Evolutionary conservation across 2,113 vertebrate species (phyloP).

Genomic region (Notarius quadriscutis): DNA sequence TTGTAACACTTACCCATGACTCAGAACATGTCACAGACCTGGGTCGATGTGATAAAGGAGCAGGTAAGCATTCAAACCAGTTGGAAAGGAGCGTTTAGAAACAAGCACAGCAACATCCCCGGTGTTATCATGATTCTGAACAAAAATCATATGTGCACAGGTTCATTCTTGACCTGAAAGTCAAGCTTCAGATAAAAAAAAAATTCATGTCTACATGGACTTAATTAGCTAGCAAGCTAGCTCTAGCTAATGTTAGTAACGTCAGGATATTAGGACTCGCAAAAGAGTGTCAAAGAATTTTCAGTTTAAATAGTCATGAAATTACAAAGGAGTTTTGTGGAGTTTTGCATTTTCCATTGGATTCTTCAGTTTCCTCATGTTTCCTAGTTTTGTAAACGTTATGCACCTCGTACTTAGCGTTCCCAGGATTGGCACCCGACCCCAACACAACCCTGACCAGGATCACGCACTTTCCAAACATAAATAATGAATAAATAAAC

Average conservation of each 20-base stretch:
- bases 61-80: slow-evolving; percentile 15
- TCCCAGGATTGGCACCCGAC: too few relatives aligned
- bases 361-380: background rate
- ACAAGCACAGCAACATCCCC: background rate
- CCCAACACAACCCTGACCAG: too few relatives aligned
- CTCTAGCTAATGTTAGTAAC: background rate
- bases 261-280: background rate
- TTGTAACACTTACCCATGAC: slow-evolving; percentile 3
- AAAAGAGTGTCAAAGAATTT: background rate
- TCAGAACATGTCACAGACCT: background rate
- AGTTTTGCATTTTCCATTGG: background rate
- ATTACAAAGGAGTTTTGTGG: too few relatives aligned
- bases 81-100: background rate
- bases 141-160: background rate
- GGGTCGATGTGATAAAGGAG: background rate
- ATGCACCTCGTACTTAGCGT: too few relatives aligned
- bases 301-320: too few relatives aligned
- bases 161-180: background rate
- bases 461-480: too few relatives aligned
- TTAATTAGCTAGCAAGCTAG: background rate
- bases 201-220: background rate
- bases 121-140: background rate
- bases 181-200: background rate
- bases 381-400: too few relatives aligned
- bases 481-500: too few relatives aligned